These are phyloP conservation scores for Hymenochirus boettgeri DNA, from an alignment of 2,113 vertebrate genomes.

Conservation along the genomic window DNA sequence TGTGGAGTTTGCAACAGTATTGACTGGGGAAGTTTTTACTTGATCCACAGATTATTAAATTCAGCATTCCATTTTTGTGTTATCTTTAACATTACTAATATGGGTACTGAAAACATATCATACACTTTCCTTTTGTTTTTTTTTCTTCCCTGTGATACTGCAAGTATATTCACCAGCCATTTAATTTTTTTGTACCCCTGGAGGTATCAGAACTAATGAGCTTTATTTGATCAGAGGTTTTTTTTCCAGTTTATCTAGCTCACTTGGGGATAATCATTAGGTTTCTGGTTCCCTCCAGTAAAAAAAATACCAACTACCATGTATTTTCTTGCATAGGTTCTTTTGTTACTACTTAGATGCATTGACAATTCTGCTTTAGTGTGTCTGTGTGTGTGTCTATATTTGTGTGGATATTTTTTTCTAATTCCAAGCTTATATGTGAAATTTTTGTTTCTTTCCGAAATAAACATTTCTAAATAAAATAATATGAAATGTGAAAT, in stretches of 20 bases:
- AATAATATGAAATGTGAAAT: too few species aligned
- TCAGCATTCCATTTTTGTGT: too few species aligned
- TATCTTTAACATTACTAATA: too few species aligned
- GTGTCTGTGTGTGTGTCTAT: neutral
- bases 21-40: too few species aligned
- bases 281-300: constrained; percentile 76
- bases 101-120: too few species aligned
- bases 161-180: constrained; percentile 71
- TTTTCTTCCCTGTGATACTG: constrained; percentile 49
- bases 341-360: neutral
- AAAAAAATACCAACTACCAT: constrained; percentile 59
- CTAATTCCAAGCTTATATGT: neutral
- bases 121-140: too few species aligned
- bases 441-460: too few species aligned
- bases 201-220: constrained; percentile 86
- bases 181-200: constrained; percentile 85
- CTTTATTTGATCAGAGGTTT: constrained; percentile 89
- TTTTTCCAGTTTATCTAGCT: constrained; percentile 87
- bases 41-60: too few species aligned
- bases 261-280: constrained; percentile 86
- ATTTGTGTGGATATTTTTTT: neutral
- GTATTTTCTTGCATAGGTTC: constrained; percentile 55
- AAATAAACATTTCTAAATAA: too few species aligned
- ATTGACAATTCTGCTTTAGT: neutral
- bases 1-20: too few species aligned